Conservation (phyloP, 37 sponge, comb jelly and placozoan species). For the Beroe ovata region DNA sequence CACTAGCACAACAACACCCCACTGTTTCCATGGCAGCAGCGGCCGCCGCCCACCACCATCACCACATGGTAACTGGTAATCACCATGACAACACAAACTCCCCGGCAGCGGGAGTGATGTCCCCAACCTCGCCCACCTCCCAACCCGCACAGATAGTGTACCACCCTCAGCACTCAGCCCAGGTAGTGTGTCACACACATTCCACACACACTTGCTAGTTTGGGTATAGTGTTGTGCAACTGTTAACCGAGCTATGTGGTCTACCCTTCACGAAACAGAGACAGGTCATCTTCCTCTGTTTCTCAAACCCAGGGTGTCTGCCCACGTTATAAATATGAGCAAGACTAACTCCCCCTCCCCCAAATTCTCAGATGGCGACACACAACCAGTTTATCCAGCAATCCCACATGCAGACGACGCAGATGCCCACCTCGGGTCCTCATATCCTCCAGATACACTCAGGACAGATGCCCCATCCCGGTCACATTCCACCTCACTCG, state of each 20-base stretch:
- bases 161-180: slow-evolving; percentile 24
- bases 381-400: slow-evolving; percentile 18
- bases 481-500: neutral
- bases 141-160: slow-evolving; percentile 10
- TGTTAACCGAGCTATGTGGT: no score
- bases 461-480: slow-evolving; percentile 1
- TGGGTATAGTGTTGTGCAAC: no score
- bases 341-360: neutral
- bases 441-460: slow-evolving; percentile 10
- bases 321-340: no score
- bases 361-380: neutral
- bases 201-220: no score
- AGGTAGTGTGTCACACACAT: no score
- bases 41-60: neutral
- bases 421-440: neutral
- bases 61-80: neutral
- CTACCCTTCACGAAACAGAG: no score
- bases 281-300: no score
- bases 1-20: slow-evolving; percentile 9
- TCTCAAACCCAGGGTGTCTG: no score
- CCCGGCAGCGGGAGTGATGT: neutral
- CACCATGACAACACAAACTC: neutral
- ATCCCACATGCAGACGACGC: slow-evolving; percentile 3
- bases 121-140: slow-evolving; percentile 15
- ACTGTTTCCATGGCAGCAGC: slow-evolving; percentile 15